A percentile compares a stretch with the other conserved stretches of the same genome.
Conservation (phyloP, 2,888 invertebrate genomes). For the Macropis europaea region DNA sequence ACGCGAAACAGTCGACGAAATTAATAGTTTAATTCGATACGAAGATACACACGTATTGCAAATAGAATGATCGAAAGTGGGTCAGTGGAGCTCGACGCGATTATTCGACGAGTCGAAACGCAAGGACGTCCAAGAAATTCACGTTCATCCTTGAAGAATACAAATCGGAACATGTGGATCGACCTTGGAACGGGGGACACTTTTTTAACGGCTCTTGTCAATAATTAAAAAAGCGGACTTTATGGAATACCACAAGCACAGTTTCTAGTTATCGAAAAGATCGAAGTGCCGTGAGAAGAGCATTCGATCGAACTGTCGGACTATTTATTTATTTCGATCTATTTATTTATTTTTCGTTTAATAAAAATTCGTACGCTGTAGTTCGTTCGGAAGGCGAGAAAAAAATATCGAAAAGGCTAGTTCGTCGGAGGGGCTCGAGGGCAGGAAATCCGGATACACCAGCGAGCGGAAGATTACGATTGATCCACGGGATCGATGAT, state of each 20-base stretch:
- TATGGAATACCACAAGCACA: no score
- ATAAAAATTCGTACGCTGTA: neutral
- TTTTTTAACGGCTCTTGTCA: no score
- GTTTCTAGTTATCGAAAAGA: no score
- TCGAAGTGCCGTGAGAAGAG: no score
- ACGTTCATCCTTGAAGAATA: constrained; percentile 1
- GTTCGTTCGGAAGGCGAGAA: neutral
- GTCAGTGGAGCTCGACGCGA: constrained; percentile 35
- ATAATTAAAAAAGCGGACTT: no score
- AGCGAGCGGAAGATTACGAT: neutral
- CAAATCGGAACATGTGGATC: neutral
- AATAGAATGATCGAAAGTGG: constrained; percentile 20
- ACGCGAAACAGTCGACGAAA: neutral
- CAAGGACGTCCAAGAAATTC: constrained; percentile 32
- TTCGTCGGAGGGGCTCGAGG: constrained; percentile 12
- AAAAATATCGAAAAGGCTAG: neutral
- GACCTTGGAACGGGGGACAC: neutral
- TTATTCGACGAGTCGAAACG: constrained; percentile 12
- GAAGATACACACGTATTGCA: constrained; percentile 20
- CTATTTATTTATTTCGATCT: no score
- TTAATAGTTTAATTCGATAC: constrained; percentile 1
- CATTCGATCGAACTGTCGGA: no score
- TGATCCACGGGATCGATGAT: constrained; percentile 36
- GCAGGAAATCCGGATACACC: neutral
- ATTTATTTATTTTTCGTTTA: no score